phyloP scores from a whole-genome alignment of 1,140 invertebrate genomes.

The Ceratosolen fusciceps region DNA sequence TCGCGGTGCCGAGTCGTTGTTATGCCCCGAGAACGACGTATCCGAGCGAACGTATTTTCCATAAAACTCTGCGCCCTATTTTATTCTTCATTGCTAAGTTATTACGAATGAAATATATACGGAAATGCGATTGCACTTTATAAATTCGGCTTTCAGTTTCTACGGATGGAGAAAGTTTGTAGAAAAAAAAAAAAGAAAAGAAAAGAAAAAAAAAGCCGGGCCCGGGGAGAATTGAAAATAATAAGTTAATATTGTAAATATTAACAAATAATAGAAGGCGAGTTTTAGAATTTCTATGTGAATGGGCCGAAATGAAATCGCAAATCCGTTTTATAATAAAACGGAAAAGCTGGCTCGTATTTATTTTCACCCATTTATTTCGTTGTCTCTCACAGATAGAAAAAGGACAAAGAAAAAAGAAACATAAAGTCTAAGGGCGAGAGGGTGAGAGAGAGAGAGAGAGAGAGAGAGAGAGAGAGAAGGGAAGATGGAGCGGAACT shows the following conservation, averaged over 20 bases:
- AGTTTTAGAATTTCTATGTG: background rate
- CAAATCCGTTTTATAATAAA: background rate
- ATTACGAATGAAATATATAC: background rate
- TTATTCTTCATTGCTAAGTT: background rate
- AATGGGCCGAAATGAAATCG: background rate
- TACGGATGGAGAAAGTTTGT: background rate
- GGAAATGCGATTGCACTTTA: background rate
- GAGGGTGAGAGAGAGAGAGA: no score
- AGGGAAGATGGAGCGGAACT: background rate
- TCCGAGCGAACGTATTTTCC: background rate
- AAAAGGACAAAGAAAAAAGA: background rate
- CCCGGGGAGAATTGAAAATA: background rate
- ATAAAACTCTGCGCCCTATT: background rate
- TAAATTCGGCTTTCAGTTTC: background rate
- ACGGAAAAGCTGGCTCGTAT: background rate
- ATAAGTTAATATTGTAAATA: background rate
- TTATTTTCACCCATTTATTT: background rate
- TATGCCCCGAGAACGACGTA: no score
- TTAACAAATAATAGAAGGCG: background rate
- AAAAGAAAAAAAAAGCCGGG: no score
- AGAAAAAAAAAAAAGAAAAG: no score
- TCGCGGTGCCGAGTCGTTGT: no score
- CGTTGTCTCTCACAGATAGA: background rate
- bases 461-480: conserved; percentile 8
- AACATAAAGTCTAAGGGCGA: no score